These are phyloP conservation scores for Athalia circularis DNA, from an alignment of 2,888 invertebrate species.

Conservation along the genomic window DNA sequence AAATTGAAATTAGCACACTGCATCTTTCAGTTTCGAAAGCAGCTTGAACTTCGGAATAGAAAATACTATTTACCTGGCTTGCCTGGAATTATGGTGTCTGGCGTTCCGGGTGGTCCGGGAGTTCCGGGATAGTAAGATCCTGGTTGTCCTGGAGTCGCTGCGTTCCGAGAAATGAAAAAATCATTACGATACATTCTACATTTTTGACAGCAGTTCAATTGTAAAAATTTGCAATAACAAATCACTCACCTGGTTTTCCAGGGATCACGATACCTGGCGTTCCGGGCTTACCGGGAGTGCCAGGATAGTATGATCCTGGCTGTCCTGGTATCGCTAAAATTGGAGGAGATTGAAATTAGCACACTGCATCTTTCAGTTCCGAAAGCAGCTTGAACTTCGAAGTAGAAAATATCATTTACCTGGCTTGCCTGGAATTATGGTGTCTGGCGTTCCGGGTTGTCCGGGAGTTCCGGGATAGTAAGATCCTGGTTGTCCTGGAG, in stretches of 20 bases:
- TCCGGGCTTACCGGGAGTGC: conserved; percentile 56
- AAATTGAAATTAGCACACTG: too few relatives aligned
- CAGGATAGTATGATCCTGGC: conserved; percentile 53
- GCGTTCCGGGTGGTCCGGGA: conserved; percentile 66
- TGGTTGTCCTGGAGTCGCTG: too few relatives aligned
- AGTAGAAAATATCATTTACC: conserved; percentile 41
- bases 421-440: conserved; percentile 59
- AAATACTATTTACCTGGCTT: conserved; percentile 54
- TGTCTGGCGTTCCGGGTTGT: conserved; percentile 65
- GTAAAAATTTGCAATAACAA: too few relatives aligned
- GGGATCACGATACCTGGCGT: conserved; percentile 55
- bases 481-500: conserved; percentile 51
- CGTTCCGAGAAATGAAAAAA: too few relatives aligned
- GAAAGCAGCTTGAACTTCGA: too few relatives aligned
- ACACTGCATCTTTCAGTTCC: conserved; percentile 48
- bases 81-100: conserved; percentile 59
- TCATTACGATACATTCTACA: too few relatives aligned
- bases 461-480: conserved; percentile 62
- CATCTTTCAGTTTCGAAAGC: too few relatives aligned
- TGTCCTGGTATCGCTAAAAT: conserved; percentile 55
- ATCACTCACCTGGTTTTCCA: conserved; percentile 51
- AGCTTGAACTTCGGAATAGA: too few relatives aligned
- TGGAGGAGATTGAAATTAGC: conserved; percentile 61
- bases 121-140: conserved; percentile 56
- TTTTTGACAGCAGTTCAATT: too few relatives aligned